Evolutionary conservation across 2,797 vertebrate genomes (phyloP), one percentile per base, ranked within the genome.

Genomic region (Eospalax fontanierii): DNA sequence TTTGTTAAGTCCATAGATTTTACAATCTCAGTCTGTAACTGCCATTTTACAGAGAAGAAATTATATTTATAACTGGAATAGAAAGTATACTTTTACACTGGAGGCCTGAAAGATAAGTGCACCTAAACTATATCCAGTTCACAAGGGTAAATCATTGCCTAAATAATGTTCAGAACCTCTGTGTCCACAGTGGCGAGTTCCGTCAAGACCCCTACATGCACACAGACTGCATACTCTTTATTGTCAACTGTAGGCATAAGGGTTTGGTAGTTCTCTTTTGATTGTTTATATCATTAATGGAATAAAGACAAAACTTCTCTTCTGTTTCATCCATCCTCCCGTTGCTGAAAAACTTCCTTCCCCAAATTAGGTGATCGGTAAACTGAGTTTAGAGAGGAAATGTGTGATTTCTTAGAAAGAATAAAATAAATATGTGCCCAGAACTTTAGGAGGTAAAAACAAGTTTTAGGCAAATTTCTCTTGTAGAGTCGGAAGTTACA

Each of bases 1-100:
- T 88, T 87, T 93, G 43, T 86, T 75, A 86, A 83, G 12, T 68
- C 85, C 90, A 86, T 30, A 83, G 74, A 86, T 71, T 91, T 90
- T 86, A 86, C 40, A 76, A 16, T 83, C 70, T 95, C 68, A 9
- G 40, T 71, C 35, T 83, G 46, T 57, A 95, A 80, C 28, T 81
- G 66, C 33, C 43, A 38, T 85, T 95, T 94, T 40, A 50, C 59
- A 80, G 73, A n/a, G 73, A 84, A 93, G 80, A 89, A 70, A 78
- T 28, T 91, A 91, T 50, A 93, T 79, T 88, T 40, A 91, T 19
- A 93, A 94, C 4, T 86, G 28, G 54, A 4, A 89, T 90, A 66
- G 54, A 94, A 94, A 80, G 87, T 78, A 74, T 14, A 50, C 59
- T 28, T 24, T 88, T 66, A 70, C 40, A 65, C 11, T 54, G 66